Evolutionary conservation across 92 coral and sea anemone species (phyloP), one percentile per base, ranked within the genome.

Genomic region (Montipora capitata): DNA sequence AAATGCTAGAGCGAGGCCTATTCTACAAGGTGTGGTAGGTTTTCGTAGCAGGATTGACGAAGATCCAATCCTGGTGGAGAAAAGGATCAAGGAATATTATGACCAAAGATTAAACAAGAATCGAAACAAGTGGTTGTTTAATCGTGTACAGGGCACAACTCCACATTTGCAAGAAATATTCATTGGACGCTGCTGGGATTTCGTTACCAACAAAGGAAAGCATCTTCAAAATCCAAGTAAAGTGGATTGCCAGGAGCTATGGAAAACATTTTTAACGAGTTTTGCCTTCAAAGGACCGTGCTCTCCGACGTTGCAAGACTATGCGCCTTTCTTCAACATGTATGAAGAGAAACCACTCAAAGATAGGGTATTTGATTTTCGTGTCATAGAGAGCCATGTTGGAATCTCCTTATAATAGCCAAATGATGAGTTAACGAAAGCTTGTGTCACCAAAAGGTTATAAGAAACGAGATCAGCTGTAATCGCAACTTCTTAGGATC

Each of bases 131-230:
- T 98, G 99, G 99, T 87, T 96, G 87, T 98, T 83, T 66, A 98
- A 94, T 49, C 94, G 76, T 0, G 67, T 91, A 2, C 85, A 91
- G 71, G 99, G 99, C 63, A 88, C 99, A 5, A 88, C 98, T 4
- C 88, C 67, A 35, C 99, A 94, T 72, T 49, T 98, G 63, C 82
- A 89, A 78, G 96, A 93, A 18, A 94, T 96, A 40, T 98, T 98
- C 63, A 83, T 96, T 11, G 99, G 99, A 35, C 90, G 98, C 6
- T 98, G 99, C 65, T 98, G 99, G 99, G 96, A 94, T 72, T 98
- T 90, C 66, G 86, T 90, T 38, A 79, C 84, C 52, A 84, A 78
- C 20, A 91, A 83, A 63, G 88, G 79, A 40, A 54, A 85, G 20
- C 61, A 73, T 42, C 83, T 91, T 40, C 68, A 72, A 49, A 68